Conservation (phyloP, 37 sponge, comb jelly and placozoan genomes). For the Diacarnus erythraeanus region DNA sequence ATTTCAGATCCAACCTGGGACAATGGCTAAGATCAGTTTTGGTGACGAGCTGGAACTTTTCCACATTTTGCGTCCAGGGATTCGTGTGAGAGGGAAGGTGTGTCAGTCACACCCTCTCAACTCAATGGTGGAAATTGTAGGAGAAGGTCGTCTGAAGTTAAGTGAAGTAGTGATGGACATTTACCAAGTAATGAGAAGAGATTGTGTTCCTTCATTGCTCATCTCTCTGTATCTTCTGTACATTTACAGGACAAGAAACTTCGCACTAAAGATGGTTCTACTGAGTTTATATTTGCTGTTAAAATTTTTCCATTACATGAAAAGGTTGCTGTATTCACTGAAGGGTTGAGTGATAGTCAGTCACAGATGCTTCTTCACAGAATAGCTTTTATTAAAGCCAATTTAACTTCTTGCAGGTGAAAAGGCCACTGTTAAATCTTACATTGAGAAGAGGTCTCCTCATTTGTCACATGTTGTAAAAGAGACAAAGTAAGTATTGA, state of each 20-base stretch:
- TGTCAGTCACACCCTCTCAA: constrained; percentile 10
- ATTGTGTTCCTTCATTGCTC: too few relatives aligned
- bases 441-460: neutral
- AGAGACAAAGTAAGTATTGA: too few relatives aligned
- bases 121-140: constrained; percentile 12
- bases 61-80: constrained; percentile 38
- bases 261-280: constrained; percentile 24
- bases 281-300: constrained; percentile 31
- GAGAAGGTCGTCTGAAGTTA: constrained; percentile 7
- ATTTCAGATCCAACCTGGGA: constrained; percentile 36
- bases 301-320: constrained; percentile 33
- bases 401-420: constrained; percentile 11
- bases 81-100: constrained; percentile 21
- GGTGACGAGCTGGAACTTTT: constrained; percentile 45
- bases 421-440: constrained; percentile 14
- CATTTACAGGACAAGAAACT: neutral
- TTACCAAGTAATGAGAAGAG: constrained; percentile 29
- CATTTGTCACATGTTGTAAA: neutral
- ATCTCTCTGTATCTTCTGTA: too few relatives aligned
- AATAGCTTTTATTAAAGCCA: neutral
- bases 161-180: neutral
- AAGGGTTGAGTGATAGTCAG: constrained; percentile 16
- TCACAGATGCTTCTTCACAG: neutral
- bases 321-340: constrained; percentile 16
- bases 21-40: constrained; percentile 17